phyloP scores from a whole-genome alignment of 1,140 invertebrate genomes.

The Tachypleus tridentatus region DNA sequence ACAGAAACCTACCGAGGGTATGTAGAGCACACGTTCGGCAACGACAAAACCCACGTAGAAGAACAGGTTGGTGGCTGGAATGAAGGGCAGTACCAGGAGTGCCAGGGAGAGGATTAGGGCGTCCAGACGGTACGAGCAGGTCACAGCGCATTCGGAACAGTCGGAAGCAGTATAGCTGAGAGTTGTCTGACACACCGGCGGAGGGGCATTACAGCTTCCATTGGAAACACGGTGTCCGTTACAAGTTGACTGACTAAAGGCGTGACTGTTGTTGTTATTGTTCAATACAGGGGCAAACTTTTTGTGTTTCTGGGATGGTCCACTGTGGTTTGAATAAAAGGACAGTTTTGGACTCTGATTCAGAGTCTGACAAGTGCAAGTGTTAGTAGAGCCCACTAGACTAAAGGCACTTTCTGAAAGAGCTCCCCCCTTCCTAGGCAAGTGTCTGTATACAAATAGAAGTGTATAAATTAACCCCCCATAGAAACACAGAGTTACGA shows the following conservation, averaged over 20 bases:
- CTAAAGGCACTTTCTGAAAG: no score
- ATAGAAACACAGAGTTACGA: constrained; percentile 58
- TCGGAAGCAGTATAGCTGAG: no score
- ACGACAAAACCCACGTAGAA: constrained; percentile 96
- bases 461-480: not conserved
- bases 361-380: not conserved
- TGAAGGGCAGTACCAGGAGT: constrained; percentile 71
- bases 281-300: not conserved
- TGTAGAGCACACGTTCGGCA: constrained; percentile 87
- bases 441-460: no score
- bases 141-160: no score
- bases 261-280: constrained; percentile 9
- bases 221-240: constrained; percentile 10
- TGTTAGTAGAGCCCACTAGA: constrained; percentile 4
- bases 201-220: not conserved
- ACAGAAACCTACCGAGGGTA: constrained; percentile 95
- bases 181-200: no score
- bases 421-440: no score
- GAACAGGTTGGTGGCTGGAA: constrained; percentile 92
- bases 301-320: not conserved
- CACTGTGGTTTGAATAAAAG: no score
- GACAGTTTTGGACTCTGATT: no score
- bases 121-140: no score
- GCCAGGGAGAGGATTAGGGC: constrained; percentile 29
- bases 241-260: constrained; percentile 3